Evolutionary conservation across 2,888 invertebrate genomes (phyloP).

Genomic region (Lochmaea crataegi): DNA sequence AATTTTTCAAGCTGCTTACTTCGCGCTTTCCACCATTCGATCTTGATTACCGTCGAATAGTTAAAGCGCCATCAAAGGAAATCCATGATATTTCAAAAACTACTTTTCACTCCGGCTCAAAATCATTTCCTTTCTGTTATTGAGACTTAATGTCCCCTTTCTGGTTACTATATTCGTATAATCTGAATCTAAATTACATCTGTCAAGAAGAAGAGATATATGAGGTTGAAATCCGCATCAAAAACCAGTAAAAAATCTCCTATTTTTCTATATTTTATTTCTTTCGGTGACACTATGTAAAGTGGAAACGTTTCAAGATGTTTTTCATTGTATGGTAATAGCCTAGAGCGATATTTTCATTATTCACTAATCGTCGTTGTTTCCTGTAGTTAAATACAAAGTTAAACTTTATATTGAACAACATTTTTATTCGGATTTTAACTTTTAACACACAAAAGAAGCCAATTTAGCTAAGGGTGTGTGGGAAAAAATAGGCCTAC

Average conservation of each 20-base stretch:
- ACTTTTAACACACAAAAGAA: too few relatives aligned
- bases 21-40: neutral
- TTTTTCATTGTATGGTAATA: neutral
- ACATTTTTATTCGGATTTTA: neutral
- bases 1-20: conserved; percentile 5
- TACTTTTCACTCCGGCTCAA: conserved; percentile 18
- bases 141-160: conserved; percentile 24
- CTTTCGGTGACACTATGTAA: neutral
- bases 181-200: conserved; percentile 33
- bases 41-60: conserved; percentile 7
- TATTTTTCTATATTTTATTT: conserved; percentile 19
- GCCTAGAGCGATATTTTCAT: neutral
- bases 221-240: conserved; percentile 29
- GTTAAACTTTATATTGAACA: too few relatives aligned
- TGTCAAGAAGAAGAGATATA: conserved; percentile 30
- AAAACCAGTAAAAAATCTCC: conserved; percentile 14
- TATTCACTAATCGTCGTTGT: neutral
- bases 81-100: conserved; percentile 29
- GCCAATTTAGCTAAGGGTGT: too few relatives aligned
- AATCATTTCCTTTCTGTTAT: conserved; percentile 33
- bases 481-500: too few relatives aligned
- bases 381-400: neutral
- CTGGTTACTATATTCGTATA: conserved; percentile 31
- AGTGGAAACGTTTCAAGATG: conserved; percentile 4
- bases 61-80: conserved; percentile 19